phyloP scores from a whole-genome alignment of 2,797 vertebrate genomes.

The Sebastes steindachneri region DNA sequence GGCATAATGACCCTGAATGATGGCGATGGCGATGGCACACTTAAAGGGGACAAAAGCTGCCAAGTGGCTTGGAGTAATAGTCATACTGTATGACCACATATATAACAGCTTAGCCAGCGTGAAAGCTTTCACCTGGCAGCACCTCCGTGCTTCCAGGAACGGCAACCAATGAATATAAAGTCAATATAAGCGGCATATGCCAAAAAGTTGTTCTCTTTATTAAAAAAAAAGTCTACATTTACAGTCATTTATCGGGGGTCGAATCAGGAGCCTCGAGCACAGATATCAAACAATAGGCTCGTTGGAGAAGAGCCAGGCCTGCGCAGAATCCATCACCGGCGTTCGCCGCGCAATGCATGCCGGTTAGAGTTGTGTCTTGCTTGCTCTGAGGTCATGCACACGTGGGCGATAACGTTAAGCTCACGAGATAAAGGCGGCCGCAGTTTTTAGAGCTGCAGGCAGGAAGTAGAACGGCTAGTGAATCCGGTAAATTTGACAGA shows the following conservation, averaged over 20 bases:
- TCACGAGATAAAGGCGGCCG: no score
- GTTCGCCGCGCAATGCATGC: no score
- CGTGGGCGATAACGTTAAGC: no score
- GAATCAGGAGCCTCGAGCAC: not conserved
- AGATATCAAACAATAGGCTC: no score
- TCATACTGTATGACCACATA: not conserved
- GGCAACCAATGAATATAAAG: not conserved
- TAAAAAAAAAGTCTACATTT: not conserved
- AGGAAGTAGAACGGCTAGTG: no score
- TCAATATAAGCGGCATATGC: not conserved
- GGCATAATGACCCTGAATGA: not conserved
- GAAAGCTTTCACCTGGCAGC: not conserved
- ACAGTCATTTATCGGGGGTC: not conserved
- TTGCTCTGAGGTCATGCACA: no score
- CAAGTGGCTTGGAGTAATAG: not conserved
- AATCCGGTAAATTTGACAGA: no score
- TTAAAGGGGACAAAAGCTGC: constrained; percentile 5
- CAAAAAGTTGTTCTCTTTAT: not conserved
- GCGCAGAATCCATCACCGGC: no score
- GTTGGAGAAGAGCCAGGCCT: no score
- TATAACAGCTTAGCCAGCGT: not conserved
- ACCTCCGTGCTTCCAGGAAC: not conserved
- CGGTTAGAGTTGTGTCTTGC: no score
- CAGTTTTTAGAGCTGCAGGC: no score
- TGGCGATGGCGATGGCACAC: not conserved